A percentile compares a stretch with the other conserved stretches of the same genome.
Conservation (phyloP, 1,140 invertebrate species). For the Papilio aristodemus region DNA sequence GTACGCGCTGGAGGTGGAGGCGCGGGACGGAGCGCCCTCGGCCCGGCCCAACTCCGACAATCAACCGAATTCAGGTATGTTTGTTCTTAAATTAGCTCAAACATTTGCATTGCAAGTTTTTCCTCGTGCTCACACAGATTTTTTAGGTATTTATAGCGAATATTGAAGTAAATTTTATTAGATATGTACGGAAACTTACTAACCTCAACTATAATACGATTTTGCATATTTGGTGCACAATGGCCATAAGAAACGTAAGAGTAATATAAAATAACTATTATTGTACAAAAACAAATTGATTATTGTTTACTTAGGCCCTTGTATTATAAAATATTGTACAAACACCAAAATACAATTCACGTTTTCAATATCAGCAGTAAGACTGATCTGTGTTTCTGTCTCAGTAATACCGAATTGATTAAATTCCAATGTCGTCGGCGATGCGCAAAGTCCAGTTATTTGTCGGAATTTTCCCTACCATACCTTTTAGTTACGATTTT, state of each 20-base stretch:
- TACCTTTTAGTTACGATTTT: neutral
- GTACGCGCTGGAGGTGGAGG: constrained; percentile 96
- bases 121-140: neutral
- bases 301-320: too few relatives aligned
- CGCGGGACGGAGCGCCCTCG: constrained; percentile 94
- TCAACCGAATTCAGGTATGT: constrained; percentile 94
- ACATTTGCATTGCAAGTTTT: neutral
- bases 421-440: too few relatives aligned
- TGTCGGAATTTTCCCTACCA: neutral
- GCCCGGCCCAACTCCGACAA: constrained; percentile 94
- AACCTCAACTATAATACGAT: too few relatives aligned
- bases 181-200: too few relatives aligned
- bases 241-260: too few relatives aligned
- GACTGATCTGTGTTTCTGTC: neutral
- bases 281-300: too few relatives aligned
- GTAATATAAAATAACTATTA: too few relatives aligned
- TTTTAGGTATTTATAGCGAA: neutral
- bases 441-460: neutral
- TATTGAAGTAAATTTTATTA: too few relatives aligned
- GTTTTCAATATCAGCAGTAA: neutral
- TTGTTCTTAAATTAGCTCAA: neutral
- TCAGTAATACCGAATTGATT: too few relatives aligned
- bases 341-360: too few relatives aligned
- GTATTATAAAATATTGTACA: too few relatives aligned
- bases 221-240: too few relatives aligned